Evolutionary conservation across 37 sponge, comb jelly and placozoan species (phyloP).

Genomic region (Oopsacas minuta): DNA sequence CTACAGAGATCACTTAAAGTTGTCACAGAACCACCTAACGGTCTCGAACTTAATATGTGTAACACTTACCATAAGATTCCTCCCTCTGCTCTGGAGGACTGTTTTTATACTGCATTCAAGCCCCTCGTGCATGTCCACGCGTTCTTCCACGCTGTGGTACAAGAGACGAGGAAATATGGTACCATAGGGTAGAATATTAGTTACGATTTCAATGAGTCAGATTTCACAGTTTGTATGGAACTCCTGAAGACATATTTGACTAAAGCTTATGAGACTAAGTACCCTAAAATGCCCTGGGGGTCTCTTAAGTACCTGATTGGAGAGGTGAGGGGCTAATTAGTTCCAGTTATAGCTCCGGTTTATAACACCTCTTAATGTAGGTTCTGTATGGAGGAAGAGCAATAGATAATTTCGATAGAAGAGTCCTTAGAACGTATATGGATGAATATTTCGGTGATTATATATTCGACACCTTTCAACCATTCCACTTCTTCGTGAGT

Average conservation of each 20-base stretch:
- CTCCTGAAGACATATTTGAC: slow-evolving; percentile 79
- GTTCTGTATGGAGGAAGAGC: slow-evolving; percentile 99
- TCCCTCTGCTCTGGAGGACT: slow-evolving; percentile 46
- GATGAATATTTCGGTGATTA: slow-evolving; percentile 99
- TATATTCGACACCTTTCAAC: slow-evolving; percentile 98
- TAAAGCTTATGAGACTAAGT: slow-evolving; percentile 66
- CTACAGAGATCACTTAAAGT: slow-evolving; percentile 77
- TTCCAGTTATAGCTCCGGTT: background rate
- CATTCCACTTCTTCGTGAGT: slow-evolving; percentile 92
- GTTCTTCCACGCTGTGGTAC: slow-evolving; percentile 99
- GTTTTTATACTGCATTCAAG: slow-evolving; percentile 76
- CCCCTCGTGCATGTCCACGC: slow-evolving; percentile 83
- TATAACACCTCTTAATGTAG: slow-evolving; percentile 24
- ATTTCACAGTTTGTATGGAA: slow-evolving; percentile 94
- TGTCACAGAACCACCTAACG: slow-evolving; percentile 99
- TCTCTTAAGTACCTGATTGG: slow-evolving; percentile 98
- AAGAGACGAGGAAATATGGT: slow-evolving; percentile 96
- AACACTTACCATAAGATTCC: slow-evolving; percentile 90
- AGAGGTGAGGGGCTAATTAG: slow-evolving; percentile 47
- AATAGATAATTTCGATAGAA: slow-evolving; percentile 92
- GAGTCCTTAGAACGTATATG: slow-evolving; percentile 97
- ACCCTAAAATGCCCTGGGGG: slow-evolving; percentile 94
- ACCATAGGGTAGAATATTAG: slow-evolving; percentile 99
- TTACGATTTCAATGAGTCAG: slow-evolving; percentile 98
- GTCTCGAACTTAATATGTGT: slow-evolving; percentile 85